Conservation (phyloP, 2,888 invertebrate species). For the Synergus laeviventris region DNA sequence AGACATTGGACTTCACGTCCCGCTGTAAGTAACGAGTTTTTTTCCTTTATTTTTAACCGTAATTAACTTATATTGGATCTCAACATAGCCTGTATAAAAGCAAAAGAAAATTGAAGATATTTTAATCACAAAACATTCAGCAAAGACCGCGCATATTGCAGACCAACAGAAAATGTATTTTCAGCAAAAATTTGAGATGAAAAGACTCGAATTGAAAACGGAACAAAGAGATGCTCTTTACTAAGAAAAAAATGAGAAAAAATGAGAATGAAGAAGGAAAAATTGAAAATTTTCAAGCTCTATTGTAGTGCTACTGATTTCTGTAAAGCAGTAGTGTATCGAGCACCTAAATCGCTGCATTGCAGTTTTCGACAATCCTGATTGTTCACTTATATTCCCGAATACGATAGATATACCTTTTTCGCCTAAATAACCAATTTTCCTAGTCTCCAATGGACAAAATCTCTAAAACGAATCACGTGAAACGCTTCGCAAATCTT, state of each 20-base stretch:
- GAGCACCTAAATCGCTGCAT: slow-evolving; percentile 8
- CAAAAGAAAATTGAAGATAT: background rate
- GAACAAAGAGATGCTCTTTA: too few species aligned
- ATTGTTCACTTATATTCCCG: slow-evolving; percentile 33
- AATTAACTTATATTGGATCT: background rate
- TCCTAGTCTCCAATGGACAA: slow-evolving; percentile 7
- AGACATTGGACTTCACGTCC: background rate
- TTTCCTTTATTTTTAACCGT: background rate
- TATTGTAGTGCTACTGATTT: slow-evolving; percentile 19
- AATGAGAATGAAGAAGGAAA: background rate
- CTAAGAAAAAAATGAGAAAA: too few species aligned
- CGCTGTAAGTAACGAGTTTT: background rate
- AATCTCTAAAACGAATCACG: slow-evolving; percentile 37
- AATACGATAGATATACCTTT: slow-evolving; percentile 6
- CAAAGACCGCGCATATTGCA: too few species aligned
- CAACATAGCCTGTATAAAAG: background rate
- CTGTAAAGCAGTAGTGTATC: background rate
- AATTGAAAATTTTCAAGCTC: background rate
- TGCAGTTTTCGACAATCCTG: slow-evolving; percentile 31
- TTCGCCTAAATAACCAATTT: slow-evolving; percentile 32
- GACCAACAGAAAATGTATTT: too few species aligned
- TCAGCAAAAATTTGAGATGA: too few species aligned
- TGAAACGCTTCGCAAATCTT: slow-evolving; percentile 37
- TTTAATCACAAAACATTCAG: background rate
- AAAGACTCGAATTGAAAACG: too few species aligned